phyloP scores from a whole-genome alignment of 1,140 invertebrate genomes.

The Stenopsyche tienmushanensis region DNA sequence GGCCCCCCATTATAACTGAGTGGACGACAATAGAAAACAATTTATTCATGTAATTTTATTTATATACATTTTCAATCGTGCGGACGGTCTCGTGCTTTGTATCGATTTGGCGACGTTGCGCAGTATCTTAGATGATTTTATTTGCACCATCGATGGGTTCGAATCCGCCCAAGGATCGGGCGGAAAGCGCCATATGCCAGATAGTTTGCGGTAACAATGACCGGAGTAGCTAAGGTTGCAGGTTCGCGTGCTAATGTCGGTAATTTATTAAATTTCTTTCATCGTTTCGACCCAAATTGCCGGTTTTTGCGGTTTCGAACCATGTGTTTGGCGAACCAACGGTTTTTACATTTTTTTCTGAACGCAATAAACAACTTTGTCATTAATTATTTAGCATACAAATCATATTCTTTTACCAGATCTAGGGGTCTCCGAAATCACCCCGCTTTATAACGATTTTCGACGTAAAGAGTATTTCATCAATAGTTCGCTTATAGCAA shows the following conservation, averaged over 20 bases:
- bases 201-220: slow-evolving; percentile 22
- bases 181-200: slow-evolving; percentile 10
- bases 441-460: too few species aligned
- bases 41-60: slow-evolving; percentile 1
- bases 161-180: too few species aligned
- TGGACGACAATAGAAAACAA: slow-evolving; percentile 19
- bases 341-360: slow-evolving; percentile 6
- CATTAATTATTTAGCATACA: too few species aligned
- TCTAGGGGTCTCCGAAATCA: too few species aligned
- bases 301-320: slow-evolving; percentile 24
- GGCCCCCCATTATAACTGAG: slow-evolving; percentile 5
- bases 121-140: too few species aligned
- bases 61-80: neutral
- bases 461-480: too few species aligned
- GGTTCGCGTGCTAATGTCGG: slow-evolving; percentile 25
- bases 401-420: too few species aligned
- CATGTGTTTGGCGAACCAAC: slow-evolving; percentile 27
- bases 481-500: too few species aligned
- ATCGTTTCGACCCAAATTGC: slow-evolving; percentile 22
- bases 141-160: too few species aligned
- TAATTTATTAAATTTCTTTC: slow-evolving; percentile 33
- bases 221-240: slow-evolving; percentile 9
- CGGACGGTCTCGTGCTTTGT: neutral
- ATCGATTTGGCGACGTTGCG: too few species aligned
- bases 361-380: too few species aligned